Evolutionary conservation across 2,888 invertebrate genomes (phyloP).

Genomic region (Leucania comma): DNA sequence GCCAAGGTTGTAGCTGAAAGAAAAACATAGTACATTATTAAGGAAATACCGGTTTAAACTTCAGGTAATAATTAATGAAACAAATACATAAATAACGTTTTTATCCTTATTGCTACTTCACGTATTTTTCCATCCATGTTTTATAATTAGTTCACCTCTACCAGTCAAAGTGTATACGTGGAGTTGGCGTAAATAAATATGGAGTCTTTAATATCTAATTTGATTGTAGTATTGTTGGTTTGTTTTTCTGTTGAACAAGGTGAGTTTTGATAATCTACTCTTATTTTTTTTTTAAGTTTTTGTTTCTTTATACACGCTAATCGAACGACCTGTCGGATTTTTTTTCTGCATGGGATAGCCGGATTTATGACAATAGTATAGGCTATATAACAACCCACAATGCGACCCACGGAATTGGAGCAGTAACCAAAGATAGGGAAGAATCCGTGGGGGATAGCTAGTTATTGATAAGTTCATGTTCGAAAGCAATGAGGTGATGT

Average conservation of each 20-base stretch:
- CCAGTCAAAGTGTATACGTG: not conserved
- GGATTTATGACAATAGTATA: too few relatives aligned
- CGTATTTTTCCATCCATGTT: not conserved
- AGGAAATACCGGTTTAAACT: not conserved
- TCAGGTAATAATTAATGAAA: not conserved
- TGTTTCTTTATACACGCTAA: too few relatives aligned
- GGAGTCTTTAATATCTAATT: not conserved
- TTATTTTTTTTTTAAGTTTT: too few relatives aligned
- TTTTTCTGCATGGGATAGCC: too few relatives aligned
- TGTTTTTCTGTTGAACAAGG: not conserved
- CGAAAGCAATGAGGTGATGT: too few relatives aligned
- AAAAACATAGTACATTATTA: not conserved
- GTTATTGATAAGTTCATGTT: too few relatives aligned
- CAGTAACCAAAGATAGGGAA: too few relatives aligned
- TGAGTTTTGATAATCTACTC: not conserved
- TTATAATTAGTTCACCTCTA: not conserved
- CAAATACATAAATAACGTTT: too few relatives aligned
- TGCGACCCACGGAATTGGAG: too few relatives aligned
- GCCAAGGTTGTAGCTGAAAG: not conserved
- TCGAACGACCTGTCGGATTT: too few relatives aligned
- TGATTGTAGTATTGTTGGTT: not conserved
- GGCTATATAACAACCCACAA: too few relatives aligned
- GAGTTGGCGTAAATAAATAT: not conserved
- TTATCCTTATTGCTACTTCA: not conserved
- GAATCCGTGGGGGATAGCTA: too few relatives aligned